Evolutionary conservation across 2,113 vertebrate species (phyloP).

Genomic region (Mugil cephalus): DNA sequence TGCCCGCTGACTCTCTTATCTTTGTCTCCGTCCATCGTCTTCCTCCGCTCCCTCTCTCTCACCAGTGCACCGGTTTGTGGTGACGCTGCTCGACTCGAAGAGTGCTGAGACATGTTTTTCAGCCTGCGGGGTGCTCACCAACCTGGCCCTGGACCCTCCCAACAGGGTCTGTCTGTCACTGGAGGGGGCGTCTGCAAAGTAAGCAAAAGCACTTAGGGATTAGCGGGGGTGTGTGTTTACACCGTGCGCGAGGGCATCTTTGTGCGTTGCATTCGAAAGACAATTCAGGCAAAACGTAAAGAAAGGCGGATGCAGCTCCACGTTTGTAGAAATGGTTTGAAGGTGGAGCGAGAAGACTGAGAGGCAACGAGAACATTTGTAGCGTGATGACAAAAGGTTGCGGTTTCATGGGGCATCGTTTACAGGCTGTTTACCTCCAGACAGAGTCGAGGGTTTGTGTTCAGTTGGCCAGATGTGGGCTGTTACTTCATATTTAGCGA

Average conservation of each 20-base stretch:
- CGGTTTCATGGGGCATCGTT: too few species aligned
- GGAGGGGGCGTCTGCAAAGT: slow-evolving; percentile 90
- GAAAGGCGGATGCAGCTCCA: too few species aligned
- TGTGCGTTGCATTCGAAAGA: neutral
- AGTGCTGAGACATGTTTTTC: slow-evolving; percentile 92
- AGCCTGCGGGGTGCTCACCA: slow-evolving; percentile 95
- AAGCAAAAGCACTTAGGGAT: slow-evolving; percentile 65
- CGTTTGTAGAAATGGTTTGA: too few species aligned
- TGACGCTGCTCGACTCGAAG: slow-evolving; percentile 91
- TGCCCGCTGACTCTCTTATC: slow-evolving; percentile 57
- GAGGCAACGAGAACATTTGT: too few species aligned
- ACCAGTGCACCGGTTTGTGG: slow-evolving; percentile 90
- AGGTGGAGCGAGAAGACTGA: too few species aligned
- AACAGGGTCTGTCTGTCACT: slow-evolving; percentile 84
- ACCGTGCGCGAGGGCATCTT: neutral
- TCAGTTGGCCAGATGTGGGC: too few species aligned
- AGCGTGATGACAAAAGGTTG: too few species aligned
- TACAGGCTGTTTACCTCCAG: too few species aligned
- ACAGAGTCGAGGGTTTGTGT: too few species aligned
- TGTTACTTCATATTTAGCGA: neutral
- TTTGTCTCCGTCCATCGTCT: slow-evolving; percentile 42
- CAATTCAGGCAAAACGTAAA: neutral
- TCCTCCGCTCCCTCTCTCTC: slow-evolving; percentile 6
- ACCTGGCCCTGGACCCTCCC: slow-evolving; percentile 84
- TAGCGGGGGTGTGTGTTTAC: neutral